These are phyloP conservation scores for Pyralis farinalis DNA, from an alignment of 2,888 invertebrate genomes.

Conservation along the genomic window DNA sequence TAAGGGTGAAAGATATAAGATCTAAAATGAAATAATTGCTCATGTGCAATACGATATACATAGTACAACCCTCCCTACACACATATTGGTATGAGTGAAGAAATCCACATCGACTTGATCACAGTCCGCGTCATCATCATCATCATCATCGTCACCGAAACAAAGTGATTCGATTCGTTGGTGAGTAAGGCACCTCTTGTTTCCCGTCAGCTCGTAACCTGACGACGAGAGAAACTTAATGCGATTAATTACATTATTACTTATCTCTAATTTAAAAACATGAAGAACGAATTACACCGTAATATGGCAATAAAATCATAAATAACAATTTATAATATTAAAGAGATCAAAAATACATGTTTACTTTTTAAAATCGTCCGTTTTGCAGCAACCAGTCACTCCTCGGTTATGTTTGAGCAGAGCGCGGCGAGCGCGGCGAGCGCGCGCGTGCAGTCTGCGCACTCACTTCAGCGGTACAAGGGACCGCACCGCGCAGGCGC, in stretches of 20 bases:
- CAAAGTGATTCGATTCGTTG: conserved; percentile 13
- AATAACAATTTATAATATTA: conserved; percentile 67
- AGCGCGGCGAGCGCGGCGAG: no score
- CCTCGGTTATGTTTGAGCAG: no score
- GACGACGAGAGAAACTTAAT: neutral
- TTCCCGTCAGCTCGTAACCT: conserved; percentile 42
- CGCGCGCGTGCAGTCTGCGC: no score
- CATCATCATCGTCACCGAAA: neutral
- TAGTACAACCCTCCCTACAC: no score
- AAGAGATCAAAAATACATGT: conserved; percentile 67
- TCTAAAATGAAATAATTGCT: no score
- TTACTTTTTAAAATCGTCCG: neutral
- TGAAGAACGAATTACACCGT: conserved; percentile 64
- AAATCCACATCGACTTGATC: conserved; percentile 26
- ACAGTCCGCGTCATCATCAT: no score
- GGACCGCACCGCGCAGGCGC: no score
- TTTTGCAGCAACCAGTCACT: neutral
- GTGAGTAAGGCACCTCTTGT: conserved; percentile 66
- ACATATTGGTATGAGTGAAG: no score
- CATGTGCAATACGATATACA: no score
- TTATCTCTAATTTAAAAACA: conserved; percentile 35
- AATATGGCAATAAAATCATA: conserved; percentile 78
- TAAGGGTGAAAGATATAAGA: no score
- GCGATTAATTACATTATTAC: conserved; percentile 12
- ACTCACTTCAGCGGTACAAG: no score